Percentiles rank a stretch among this genome's conserved stretches.
Evolutionary conservation across 2,113 vertebrate species (phyloP).

Genomic region (Peromyscus leucopus): DNA sequence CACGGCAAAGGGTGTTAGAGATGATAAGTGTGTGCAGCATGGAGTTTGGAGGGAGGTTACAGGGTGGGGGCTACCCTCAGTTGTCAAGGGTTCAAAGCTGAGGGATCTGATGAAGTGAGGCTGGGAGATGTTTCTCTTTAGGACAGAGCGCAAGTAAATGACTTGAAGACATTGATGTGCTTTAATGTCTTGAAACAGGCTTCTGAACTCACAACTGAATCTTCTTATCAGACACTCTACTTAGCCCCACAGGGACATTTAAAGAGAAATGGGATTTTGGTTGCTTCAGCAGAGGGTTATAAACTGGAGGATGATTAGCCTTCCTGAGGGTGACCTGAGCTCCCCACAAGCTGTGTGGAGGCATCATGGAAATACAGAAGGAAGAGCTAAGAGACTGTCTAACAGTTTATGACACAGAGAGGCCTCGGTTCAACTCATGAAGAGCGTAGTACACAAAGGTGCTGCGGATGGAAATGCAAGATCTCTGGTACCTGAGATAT

Average conservation of each 20-base stretch:
- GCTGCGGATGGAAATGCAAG: neutral
- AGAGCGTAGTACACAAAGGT: neutral
- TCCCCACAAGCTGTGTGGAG: neutral
- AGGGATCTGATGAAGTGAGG: slow-evolving; percentile 78
- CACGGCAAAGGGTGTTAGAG: slow-evolving; percentile 82
- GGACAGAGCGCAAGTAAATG: slow-evolving; percentile 81
- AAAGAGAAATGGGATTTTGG: slow-evolving; percentile 69
- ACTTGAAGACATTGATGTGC: slow-evolving; percentile 81
- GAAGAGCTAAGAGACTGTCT: neutral
- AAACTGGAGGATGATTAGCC: slow-evolving; percentile 53
- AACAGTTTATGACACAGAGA: neutral
- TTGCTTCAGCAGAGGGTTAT: neutral
- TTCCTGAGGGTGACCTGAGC: neutral
- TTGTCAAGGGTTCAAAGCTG: slow-evolving; percentile 76
- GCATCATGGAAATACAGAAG: neutral
- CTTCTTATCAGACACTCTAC: slow-evolving; percentile 42
- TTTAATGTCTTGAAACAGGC: slow-evolving; percentile 81
- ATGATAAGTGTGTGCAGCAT: slow-evolving; percentile 71
- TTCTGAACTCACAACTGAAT: slow-evolving; percentile 76
- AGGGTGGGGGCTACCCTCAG: slow-evolving; percentile 83
- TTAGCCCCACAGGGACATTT: slow-evolving; percentile 58
- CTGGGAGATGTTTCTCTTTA: slow-evolving; percentile 83
- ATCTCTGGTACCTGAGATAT: neutral
- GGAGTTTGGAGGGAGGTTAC: slow-evolving; percentile 61
- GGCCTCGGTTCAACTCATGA: neutral